Percentiles rank a stretch among this genome's conserved stretches.
phyloP scores from a whole-genome alignment of 2,797 vertebrate species.

The Scleropages formosus region DNA sequence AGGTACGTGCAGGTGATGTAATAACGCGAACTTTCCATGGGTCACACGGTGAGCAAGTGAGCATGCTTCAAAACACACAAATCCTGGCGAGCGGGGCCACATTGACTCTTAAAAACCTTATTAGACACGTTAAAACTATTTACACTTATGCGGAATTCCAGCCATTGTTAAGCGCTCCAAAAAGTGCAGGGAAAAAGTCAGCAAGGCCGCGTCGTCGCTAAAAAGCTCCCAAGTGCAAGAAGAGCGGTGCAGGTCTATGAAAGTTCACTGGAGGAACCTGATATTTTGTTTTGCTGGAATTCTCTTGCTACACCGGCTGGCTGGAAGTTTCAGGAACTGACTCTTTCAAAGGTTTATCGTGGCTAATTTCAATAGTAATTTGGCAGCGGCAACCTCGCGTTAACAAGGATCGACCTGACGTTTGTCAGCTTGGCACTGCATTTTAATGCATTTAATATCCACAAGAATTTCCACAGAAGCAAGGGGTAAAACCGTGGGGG shows the following conservation, averaged over 20 bases:
- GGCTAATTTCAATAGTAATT: constrained; percentile 43
- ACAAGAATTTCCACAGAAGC: neutral
- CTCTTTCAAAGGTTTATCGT: constrained; percentile 51
- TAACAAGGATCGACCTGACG: constrained; percentile 36
- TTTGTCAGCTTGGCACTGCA: constrained; percentile 27
- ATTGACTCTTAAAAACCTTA: constrained; percentile 42
- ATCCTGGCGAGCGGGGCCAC: constrained; percentile 42
- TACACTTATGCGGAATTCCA: constrained; percentile 55
- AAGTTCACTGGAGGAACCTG: constrained; percentile 67
- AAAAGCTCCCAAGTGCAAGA: constrained; percentile 53
- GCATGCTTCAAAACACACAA: constrained; percentile 46
- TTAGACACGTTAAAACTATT: constrained; percentile 53
- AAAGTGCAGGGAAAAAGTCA: constrained; percentile 47
- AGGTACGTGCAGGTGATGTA: constrained; percentile 10
- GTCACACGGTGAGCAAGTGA: constrained; percentile 36
- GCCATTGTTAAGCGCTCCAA: constrained; percentile 47
- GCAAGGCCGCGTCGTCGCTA: constrained; percentile 55
- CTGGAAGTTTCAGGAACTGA: constrained; percentile 51
- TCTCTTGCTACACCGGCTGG: constrained; percentile 52
- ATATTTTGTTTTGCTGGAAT: constrained; percentile 62
- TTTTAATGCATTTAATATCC: constrained; percentile 21
- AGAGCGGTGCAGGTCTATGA: constrained; percentile 61
- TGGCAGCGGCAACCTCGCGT: constrained; percentile 14
- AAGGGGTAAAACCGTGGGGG: neutral
- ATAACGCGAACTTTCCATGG: constrained; percentile 24